These are phyloP conservation scores for Rhinichthys klamathensis DNA, from an alignment of 2,113 vertebrate species.

Conservation along the genomic window DNA sequence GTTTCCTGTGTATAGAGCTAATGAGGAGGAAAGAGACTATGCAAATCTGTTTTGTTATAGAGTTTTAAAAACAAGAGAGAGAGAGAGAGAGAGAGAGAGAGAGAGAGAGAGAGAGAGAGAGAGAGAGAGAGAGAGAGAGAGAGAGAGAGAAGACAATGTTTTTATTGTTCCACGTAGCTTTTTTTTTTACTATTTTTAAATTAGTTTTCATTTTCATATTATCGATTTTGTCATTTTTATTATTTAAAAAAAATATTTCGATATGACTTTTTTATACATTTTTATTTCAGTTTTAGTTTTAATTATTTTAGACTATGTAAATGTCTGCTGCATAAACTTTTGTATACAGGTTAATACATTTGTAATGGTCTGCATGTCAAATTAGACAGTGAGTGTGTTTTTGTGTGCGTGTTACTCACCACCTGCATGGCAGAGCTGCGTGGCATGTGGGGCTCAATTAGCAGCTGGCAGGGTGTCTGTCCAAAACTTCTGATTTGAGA, in stretches of 20 bases:
- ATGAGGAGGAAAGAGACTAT: background rate
- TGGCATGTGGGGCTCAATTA: conserved; percentile 96
- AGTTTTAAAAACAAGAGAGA: too few species aligned
- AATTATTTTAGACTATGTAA: too few species aligned
- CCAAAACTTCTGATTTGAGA: conserved; percentile 98
- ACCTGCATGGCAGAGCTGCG: conserved; percentile 98
- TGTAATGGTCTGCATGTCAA: background rate
- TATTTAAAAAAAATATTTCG: too few species aligned
- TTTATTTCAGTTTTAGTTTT: background rate
- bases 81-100: too few species aligned
- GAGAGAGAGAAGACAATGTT: background rate
- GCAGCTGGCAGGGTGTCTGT: conserved; percentile 95
- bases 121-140: background rate
- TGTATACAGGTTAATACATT: background rate
- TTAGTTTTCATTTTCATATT: too few species aligned
- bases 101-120: background rate
- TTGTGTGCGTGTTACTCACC: conserved; percentile 81
- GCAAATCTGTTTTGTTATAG: too few species aligned
- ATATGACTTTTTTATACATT: too few species aligned
- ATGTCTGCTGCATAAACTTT: too few species aligned
- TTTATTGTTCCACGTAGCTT: background rate
- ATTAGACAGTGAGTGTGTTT: conserved; percentile 11
- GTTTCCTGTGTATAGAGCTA: background rate
- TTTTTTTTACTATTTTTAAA: too few species aligned
- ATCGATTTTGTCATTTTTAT: too few species aligned